Base-by-base conservation (phyloP, 2,113 vertebrate species). In the Erpornis zantholeuca region DNA sequence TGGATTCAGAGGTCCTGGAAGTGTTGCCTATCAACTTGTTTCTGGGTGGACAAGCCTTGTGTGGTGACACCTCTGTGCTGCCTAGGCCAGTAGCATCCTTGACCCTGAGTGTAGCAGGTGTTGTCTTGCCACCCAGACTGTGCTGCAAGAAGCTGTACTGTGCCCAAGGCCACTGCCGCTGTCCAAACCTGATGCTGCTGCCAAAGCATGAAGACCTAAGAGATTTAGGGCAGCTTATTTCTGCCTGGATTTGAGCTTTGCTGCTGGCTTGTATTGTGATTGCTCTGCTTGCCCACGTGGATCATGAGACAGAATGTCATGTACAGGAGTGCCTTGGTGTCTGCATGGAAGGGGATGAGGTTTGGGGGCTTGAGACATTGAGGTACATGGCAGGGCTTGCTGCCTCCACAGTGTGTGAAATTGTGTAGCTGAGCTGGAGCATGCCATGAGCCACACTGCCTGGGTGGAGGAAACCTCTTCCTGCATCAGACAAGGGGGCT, bases 221-320 rank as follows among this genome's bases (percentile, higher is more conserved):
- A 44, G 35, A 40, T 42, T 60, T 20, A 27, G 44, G 52, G 7
- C 11, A 21, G 20, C 25, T 80, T n/a, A 9, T 54, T 70, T 86
- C 44, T 66, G 54, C 42, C 29, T 47, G n/a, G 35, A 28, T 93
- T 68, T 42, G 47, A 79, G 61, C 42, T 31, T 40, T 75, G 45
- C 40, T 20, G 3, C 50, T 66, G 79, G n/a, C 29, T 84, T 42
- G 14, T 47, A 2, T 24, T 54, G 7, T 2, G n/a, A 8, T 69
- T 22, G 6, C 31, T 88, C 28, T 81, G 35, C 59, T 87, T 92
- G 31, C 45, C 52, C 14, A 3, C 3, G 0, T 20, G 25, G 38
- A 6, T 63, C 0, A 0, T 29, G 16, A 0, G 0, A 40, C 44
- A 22, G 60, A 87, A 50, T 50, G 38, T 53, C 21, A 4, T 23